Evolutionary conservation across 2,797 vertebrate species (phyloP), one percentile per base, ranked within the genome.

Genomic region (Melanotaenia maccullochi): DNA sequence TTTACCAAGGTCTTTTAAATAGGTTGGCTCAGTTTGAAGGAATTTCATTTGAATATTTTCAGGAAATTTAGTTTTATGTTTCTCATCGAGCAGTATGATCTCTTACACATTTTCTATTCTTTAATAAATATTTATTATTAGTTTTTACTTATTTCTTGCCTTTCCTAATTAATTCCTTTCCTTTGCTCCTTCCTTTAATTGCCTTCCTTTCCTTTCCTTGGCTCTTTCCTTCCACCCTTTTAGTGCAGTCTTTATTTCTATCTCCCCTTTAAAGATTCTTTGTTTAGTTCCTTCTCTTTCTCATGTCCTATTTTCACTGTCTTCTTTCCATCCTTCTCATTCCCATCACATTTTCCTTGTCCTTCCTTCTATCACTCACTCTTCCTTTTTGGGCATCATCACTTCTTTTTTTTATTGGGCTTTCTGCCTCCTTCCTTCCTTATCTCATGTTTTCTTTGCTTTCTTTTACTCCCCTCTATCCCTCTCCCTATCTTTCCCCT

Each of bases 321-420:
- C n/a, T 64, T 6, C 18, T 3, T 22, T 30, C 7, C 14, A 18
- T n/a, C 1, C 1, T 1, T 28, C 7, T 42, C n/a, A 1, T 28
- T 14, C 14, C 20, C 11, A 9, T 55, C 33, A 13, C 24, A 12
- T 24, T 36, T 9, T 33, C 1, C 1, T 1, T 25, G 9, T 33
- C 11, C 2, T 22, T 16, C n/a, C 16, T 9, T 3, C 20, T 1
- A 1, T 42, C 8, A 9, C 8, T 30, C 9, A 9, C 9, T 3
- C 5, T 1, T 47, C 4, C 20, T 33, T 54, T 16, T 38, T 38
- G 36, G 9, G 9, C 9, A 40, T 30, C n/a, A 55, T n/a, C 16
- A 40, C 8, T 14, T 12, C 13, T 40, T 22, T 51, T 2, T 14
- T 30, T 52, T 8, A 0, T 5, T 0, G n/a, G 42, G 6, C 35